A percentile compares a stretch with the other conserved stretches of the same genome.
phyloP scores from a whole-genome alignment of 2,797 vertebrate genomes.

The Poecile montanus region DNA sequence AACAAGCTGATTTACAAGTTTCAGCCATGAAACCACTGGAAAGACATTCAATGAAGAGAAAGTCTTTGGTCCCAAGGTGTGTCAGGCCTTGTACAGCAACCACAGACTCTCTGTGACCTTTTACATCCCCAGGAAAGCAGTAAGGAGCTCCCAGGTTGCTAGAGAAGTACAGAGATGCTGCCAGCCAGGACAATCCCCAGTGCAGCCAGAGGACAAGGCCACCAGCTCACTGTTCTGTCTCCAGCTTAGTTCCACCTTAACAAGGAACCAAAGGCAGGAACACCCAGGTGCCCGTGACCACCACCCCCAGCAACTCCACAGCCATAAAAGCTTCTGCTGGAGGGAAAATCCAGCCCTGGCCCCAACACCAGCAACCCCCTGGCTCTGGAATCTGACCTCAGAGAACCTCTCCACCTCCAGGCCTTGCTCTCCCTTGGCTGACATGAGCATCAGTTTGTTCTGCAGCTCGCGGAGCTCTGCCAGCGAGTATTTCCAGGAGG shows the following conservation, averaged over 20 bases:
- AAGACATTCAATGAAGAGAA: neutral
- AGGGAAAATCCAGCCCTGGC: neutral
- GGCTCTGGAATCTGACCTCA: slow-evolving; percentile 79
- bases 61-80: neutral
- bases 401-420: slow-evolving; percentile 90
- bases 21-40: neutral
- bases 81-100: neutral
- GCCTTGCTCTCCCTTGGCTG: slow-evolving; percentile 89
- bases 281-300: neutral
- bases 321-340: neutral
- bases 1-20: neutral
- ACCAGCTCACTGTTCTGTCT: neutral
- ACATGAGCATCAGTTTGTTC: slow-evolving; percentile 99
- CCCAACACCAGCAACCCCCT: neutral
- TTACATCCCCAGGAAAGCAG: neutral
- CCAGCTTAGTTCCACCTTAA: neutral
- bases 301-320: neutral
- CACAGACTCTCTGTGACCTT: neutral
- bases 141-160: neutral
- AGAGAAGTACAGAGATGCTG: neutral
- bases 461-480: slow-evolving; percentile 91
- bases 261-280: neutral
- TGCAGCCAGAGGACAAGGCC: neutral
- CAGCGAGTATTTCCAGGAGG: slow-evolving; percentile 79
- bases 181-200: neutral